Conservation (phyloP, 2,797 vertebrate species). For the Neosalanx taihuensis region DNA sequence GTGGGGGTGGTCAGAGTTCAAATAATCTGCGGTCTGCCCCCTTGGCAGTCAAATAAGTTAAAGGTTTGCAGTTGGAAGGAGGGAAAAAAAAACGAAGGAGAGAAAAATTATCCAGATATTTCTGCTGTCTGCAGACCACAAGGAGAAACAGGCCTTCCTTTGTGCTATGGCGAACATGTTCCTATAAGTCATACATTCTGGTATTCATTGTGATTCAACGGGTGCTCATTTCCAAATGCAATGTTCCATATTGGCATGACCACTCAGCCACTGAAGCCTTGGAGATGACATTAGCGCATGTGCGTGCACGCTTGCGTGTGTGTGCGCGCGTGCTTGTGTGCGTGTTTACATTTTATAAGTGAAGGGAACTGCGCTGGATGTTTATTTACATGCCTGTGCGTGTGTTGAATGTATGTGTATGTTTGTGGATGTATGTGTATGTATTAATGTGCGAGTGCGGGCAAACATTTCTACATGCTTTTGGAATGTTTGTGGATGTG, state of each 20-base stretch:
- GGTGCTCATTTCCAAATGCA: conserved; percentile 51
- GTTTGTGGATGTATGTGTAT: neutral
- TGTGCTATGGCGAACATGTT: conserved; percentile 60
- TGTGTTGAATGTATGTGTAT: neutral
- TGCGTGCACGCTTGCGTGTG: neutral
- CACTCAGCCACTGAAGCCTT: neutral
- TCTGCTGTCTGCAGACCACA: conserved; percentile 54
- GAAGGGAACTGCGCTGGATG: neutral
- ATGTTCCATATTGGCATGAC: conserved; percentile 40
- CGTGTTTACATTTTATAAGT: neutral
- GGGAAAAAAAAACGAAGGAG: conserved; percentile 17
- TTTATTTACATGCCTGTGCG: neutral
- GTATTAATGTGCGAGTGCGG: neutral
- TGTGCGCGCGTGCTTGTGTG: conserved; percentile 4
- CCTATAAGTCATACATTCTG: conserved; percentile 47
- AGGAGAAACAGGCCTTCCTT: conserved; percentile 61
- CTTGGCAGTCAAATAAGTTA: conserved; percentile 48
- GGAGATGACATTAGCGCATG: neutral
- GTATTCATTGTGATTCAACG: conserved; percentile 40
- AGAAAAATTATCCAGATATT: conserved; percentile 39
- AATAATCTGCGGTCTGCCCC: conserved; percentile 43
- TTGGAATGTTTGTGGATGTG: neutral
- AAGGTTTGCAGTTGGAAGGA: conserved; percentile 8
- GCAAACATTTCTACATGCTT: too few species aligned
- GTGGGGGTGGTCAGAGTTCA: conserved; percentile 44